Percentiles rank a stretch among this genome's conserved stretches.
Conservation (phyloP, 1,140 invertebrate genomes). For the Papilio xuthus region DNA sequence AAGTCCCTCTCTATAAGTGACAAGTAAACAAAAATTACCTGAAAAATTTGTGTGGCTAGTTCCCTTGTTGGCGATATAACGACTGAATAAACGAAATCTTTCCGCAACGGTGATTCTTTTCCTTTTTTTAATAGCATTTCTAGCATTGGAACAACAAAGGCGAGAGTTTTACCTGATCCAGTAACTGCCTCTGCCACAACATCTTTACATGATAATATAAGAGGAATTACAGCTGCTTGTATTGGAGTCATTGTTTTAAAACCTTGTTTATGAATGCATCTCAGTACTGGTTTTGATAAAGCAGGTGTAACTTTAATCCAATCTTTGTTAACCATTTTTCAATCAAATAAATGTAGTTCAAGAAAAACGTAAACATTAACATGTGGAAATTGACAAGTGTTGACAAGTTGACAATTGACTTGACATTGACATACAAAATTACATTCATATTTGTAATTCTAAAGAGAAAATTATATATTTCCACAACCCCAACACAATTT, state of each 20-base stretch:
- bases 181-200: constrained; percentile 98
- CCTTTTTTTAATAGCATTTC: constrained; percentile 89
- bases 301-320: constrained; percentile 65
- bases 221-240: constrained; percentile 94
- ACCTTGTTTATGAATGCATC: constrained; percentile 68
- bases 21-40: constrained; percentile 81
- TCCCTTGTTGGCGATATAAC: constrained; percentile 97
- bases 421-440: constrained; percentile 9
- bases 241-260: constrained; percentile 73
- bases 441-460: not conserved
- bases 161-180: constrained; percentile 97
- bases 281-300: constrained; percentile 62
- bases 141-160: constrained; percentile 95
- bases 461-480: not conserved
- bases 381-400: constrained; percentile 55
- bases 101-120: constrained; percentile 85
- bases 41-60: constrained; percentile 93
- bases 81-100: constrained; percentile 91
- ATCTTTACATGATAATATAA: constrained; percentile 95
- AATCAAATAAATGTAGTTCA: not conserved
- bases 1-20: not conserved
- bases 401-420: constrained; percentile 42
- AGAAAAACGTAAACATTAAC: constrained; percentile 38
- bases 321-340: constrained; percentile 71
- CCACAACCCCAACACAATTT: not conserved